Evolutionary conservation across 2,888 invertebrate species (phyloP).

Genomic region (Omphaloscelis lunosa): DNA sequence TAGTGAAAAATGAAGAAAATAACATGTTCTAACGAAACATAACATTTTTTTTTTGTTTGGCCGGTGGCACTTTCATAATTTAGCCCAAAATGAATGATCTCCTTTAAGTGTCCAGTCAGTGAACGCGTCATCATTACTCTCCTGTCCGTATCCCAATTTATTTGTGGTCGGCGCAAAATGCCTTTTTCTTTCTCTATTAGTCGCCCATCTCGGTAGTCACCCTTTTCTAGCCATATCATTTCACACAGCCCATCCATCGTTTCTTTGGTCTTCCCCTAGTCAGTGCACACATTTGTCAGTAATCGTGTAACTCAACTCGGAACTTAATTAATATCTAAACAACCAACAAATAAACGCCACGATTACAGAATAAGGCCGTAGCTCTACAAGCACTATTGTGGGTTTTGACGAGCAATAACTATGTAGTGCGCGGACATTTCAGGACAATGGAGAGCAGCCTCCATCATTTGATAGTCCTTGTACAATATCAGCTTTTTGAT

Average conservation of each 20-base stretch:
- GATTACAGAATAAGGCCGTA: constrained; percentile 63
- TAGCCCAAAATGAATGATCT: no score
- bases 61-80: no score
- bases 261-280: no score
- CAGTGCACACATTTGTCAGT: neutral
- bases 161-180: no score
- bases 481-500: constrained; percentile 41
- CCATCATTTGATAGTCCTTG: constrained; percentile 45
- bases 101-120: neutral
- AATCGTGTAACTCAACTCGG: neutral
- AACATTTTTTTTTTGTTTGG: no score
- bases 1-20: no score
- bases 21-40: no score
- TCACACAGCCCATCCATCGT: no score
- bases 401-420: constrained; percentile 72
- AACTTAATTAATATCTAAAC: neutral
- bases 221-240: no score
- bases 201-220: no score
- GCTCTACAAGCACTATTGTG: constrained; percentile 68
- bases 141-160: no score
- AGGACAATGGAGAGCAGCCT: constrained; percentile 59
- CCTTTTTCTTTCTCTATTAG: no score
- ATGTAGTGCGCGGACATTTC: constrained; percentile 60
- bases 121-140: neutral
- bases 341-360: neutral